Base-by-base conservation (phyloP, 2,113 vertebrate species). In the Alectura lathami region DNA sequence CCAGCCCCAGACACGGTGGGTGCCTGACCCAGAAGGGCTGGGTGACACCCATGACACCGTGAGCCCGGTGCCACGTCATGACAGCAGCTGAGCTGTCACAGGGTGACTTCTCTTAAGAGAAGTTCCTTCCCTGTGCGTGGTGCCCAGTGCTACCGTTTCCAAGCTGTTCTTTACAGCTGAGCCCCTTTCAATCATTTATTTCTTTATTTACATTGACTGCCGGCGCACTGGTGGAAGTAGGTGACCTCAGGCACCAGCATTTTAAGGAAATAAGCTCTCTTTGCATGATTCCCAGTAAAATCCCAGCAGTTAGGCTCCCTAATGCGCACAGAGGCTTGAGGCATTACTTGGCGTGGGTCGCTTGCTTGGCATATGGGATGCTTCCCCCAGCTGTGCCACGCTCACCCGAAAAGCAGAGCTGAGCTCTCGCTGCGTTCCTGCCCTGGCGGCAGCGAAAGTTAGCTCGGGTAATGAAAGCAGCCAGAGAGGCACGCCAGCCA, bases 391-490 rank as follows among this genome's bases (percentile, higher is more conserved):
- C 59, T 3, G 36, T 34, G 69, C 27, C 76, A 18, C 32, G 1
- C 80, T 69, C 32, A 2, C 22, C 53, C 3, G 43, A 23, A 29
- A 24, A n/a, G 72, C 75, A 45, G 72, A 73, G 50, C 0, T 9
- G 22, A 42, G 57, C 76, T 8, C 2, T 62, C 0, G 0, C 80
- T 32, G 7, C 3, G 10, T 13, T 17, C 8, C 76, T 59, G 73
- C 30, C 76, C 69, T 13, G 9, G 77, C 78, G 75, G 80, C 62
- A 50, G 82, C 3, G 13, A 20, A 9, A 79, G 47, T 62, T 56
- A 40, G 53, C 45, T 68, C 13, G 88, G 38, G 2, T 6, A 32
- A 40, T 10, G 72, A 60, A 64, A 80, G 66, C 56, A 63, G 63
- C 40, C 87, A 50, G 86, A 56, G 53, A 70, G 47, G 22, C 24